Evolutionary conservation across 2,888 invertebrate species (phyloP), one percentile per base, ranked within the genome.

Genomic region (Parnassius smintheus): DNA sequence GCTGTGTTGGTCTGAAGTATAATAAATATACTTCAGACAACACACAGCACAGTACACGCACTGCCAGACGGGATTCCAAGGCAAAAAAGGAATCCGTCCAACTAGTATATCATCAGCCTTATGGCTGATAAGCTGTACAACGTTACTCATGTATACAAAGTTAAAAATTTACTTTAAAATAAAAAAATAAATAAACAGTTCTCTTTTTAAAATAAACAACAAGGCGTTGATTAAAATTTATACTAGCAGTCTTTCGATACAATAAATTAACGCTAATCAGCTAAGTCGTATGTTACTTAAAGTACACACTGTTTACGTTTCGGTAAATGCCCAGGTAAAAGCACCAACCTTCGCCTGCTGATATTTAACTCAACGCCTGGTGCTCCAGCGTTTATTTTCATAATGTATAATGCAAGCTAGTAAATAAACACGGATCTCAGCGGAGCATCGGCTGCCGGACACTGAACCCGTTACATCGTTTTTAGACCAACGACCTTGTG

Each of bases 401-500:
- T 71, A 70, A 68, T 62, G 62, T 59, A 56, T 63, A 63, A 54
- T 50, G 62, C 45, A 69, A 68, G 66, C 68, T 65, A 68, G 70
- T 73, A 70, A 71, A 73, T 74, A 72, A 74, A 75, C 68, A 65
- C 64, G 62, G 67, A 65, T 67, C 67, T 70, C 69, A 65, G 71
- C 72, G 63, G 68, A 67, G 70, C 70, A 67, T 68, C 70, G 80
- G 75, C 76, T 85, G 76, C 76, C 85, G 88, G 86, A 67, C 90
- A 78, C 81, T 85, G 88, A 89, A 89, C 90, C 84, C 88, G 85
- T 80, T 82, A 83, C 73, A 80, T 81, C 82, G 81, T 85, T 86
- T 86, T 86, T 83, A 83, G 89, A 89, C 75, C 87, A 80, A 81
- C 82, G 87, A 86, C 88, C 88, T 88, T 87, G 85, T 77, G 75